Evolutionary conservation across 1,140 invertebrate genomes (phyloP), one percentile per base, ranked within the genome.

Genomic region (Drosophila rufa): DNA sequence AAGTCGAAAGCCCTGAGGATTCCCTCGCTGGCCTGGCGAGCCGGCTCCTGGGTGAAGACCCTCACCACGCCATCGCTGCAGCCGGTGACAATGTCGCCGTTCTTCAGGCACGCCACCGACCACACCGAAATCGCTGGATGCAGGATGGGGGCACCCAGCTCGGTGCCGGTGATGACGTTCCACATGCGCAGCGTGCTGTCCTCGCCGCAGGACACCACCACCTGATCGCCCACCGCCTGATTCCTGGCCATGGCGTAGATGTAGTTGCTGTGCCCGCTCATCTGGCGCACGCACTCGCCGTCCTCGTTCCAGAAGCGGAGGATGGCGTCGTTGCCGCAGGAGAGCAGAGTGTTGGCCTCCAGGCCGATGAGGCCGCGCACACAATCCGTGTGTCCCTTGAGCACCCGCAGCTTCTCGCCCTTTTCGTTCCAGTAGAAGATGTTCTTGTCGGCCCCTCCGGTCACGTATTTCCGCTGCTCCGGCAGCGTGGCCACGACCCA

Each of bases 1-100:
- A 96, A 95, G 69, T 97, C 95, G 93, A 96, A 99, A n/a, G 93
- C 93, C 58, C 95, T 94, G 15, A 96, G 80, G 1, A 92, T 90
- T 3, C 94, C 93, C 47, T 95, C 94, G 76, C 94, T 93, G 0
- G 97, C 98, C 65, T 95, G 95, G 50, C 96, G 93, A 5, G 93
- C 92, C 9, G 95, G 93, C 86, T 96, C 95, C 69, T 94, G 93
- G 0, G 97, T 97, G 89, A 99, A 99, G 51, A 99, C 95, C 65
- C 98, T 94, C 0, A 99, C 94, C 0, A 96, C 90, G 1, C 97
- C 97, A 93, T 99, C 98, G 93, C 97, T 98, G 74, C 93, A 92
- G 86, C 98, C 98, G 69, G 97, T 95, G n/a, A 97, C 97, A 89
- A 99, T 95, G 93, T 99, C 98, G 12, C 96, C 96, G 94, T 99